phyloP scores from a whole-genome alignment of 2,797 vertebrate genomes.

The Zalophus californianus region DNA sequence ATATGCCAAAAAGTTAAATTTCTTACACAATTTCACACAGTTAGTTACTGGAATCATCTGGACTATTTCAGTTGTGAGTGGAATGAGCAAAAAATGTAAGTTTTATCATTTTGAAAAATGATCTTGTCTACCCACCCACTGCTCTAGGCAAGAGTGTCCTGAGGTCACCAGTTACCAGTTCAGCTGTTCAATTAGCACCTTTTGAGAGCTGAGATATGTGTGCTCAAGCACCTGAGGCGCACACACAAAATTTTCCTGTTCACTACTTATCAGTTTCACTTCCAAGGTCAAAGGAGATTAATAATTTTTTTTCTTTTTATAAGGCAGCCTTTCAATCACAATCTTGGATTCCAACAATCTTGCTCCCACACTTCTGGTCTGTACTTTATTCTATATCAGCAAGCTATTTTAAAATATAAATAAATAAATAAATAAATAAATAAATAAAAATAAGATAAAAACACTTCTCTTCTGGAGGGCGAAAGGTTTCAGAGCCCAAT shows the following conservation, averaged over 20 bases:
- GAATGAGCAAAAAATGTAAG: conserved; percentile 37
- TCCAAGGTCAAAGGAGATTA: background rate
- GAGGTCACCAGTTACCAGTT: background rate
- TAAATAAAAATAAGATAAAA: background rate
- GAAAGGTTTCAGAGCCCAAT: conserved; percentile 23
- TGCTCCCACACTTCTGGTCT: background rate
- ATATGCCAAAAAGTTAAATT: background rate
- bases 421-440: conserved; percentile 3
- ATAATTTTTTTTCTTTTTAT: background rate
- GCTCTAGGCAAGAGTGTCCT: background rate
- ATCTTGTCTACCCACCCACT: background rate
- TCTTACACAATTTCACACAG: background rate
- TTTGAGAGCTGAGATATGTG: background rate
- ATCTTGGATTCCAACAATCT: background rate
- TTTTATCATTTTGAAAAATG: background rate
- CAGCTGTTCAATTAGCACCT: background rate
- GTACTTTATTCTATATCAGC: background rate
- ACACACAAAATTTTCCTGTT: background rate
- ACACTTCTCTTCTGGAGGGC: background rate
- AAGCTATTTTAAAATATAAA: conserved; percentile 23
- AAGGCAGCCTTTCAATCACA: background rate
- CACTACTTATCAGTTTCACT: conserved; percentile 7
- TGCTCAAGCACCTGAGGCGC: background rate
- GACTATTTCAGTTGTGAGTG: background rate
- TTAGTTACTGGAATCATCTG: background rate